Conservation (phyloP, 2,797 vertebrate species). For the Protonibea diacanthus region DNA sequence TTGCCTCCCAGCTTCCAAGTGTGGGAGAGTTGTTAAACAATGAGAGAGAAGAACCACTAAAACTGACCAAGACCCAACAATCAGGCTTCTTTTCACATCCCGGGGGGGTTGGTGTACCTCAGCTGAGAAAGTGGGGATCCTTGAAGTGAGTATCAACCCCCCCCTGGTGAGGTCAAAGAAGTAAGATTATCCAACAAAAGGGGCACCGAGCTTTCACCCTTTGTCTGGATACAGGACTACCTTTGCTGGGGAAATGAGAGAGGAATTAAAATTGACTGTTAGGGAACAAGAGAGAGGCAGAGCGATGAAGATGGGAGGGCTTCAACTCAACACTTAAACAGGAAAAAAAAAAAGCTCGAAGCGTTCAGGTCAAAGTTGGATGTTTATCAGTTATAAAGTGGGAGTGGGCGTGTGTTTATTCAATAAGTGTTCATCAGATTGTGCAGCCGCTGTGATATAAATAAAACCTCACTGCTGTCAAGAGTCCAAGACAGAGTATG, state of each 20-base stretch:
- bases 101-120: conserved; percentile 19
- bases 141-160: conserved; percentile 42
- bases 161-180: conserved; percentile 46
- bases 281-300: conserved; percentile 1
- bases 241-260: conserved; percentile 21
- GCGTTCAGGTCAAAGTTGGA: not conserved
- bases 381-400: conserved; percentile 24
- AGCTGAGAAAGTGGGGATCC: conserved; percentile 43
- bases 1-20: not conserved
- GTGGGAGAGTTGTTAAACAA: not conserved
- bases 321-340: not conserved
- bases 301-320: not conserved
- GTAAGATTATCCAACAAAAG: conserved; percentile 68
- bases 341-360: conserved; percentile 2
- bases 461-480: conserved; percentile 20
- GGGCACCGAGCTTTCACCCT: conserved; percentile 44
- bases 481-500: conserved; percentile 17
- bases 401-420: conserved; percentile 43
- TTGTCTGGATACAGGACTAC: conserved; percentile 63
- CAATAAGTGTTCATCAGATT: conserved; percentile 27
- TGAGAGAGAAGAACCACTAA: too few relatives aligned
- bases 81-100: conserved; percentile 19
- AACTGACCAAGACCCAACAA: too few relatives aligned
- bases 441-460: conserved; percentile 37
- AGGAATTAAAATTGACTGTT: not conserved